A percentile compares a stretch with the other conserved stretches of the same genome.
phyloP scores from a whole-genome alignment of 1,140 invertebrate genomes.

The Heterodera schachtii region DNA sequence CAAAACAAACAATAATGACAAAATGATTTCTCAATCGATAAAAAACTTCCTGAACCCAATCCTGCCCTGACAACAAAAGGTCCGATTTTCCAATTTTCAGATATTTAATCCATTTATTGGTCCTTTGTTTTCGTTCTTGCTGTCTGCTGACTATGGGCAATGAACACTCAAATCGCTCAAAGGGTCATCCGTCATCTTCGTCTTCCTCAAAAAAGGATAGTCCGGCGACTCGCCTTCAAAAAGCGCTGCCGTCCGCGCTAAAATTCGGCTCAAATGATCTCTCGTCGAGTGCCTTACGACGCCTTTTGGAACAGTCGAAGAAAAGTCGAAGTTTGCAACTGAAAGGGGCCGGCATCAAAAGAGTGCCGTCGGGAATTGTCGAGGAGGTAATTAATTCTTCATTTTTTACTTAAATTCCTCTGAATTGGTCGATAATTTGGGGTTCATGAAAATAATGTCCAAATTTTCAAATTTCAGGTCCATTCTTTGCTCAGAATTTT shows the following conservation, averaged over 20 bases:
- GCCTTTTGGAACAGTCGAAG: slow-evolving; percentile 85
- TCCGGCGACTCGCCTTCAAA: slow-evolving; percentile 14
- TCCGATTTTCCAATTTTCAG: too few relatives aligned
- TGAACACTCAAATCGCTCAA: slow-evolving; percentile 15
- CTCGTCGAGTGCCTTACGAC: slow-evolving; percentile 72
- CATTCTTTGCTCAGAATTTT: slow-evolving; percentile 78
- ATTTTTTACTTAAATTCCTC: not conserved
- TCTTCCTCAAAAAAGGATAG: slow-evolving; percentile 16
- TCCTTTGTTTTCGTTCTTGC: too few relatives aligned
- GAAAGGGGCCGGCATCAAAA: slow-evolving; percentile 78
- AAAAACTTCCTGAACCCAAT: too few relatives aligned
- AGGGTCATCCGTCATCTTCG: not conserved
- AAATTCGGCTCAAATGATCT: slow-evolving; percentile 38
- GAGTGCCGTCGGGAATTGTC: slow-evolving; percentile 65
- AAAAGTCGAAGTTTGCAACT: slow-evolving; percentile 90
- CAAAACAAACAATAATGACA: too few relatives aligned
- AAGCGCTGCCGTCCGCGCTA: slow-evolving; percentile 28
- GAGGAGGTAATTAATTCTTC: slow-evolving; percentile 40
- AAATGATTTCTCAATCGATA: too few relatives aligned
- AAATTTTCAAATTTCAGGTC: slow-evolving; percentile 46
- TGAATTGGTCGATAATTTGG: too few relatives aligned
- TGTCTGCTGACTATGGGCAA: slow-evolving; percentile 6
- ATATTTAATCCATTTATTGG: too few relatives aligned
- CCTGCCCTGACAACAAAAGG: too few relatives aligned
- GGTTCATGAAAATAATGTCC: slow-evolving; percentile 67